Conservation (phyloP, 2,888 invertebrate species). For the Altica lythri region DNA sequence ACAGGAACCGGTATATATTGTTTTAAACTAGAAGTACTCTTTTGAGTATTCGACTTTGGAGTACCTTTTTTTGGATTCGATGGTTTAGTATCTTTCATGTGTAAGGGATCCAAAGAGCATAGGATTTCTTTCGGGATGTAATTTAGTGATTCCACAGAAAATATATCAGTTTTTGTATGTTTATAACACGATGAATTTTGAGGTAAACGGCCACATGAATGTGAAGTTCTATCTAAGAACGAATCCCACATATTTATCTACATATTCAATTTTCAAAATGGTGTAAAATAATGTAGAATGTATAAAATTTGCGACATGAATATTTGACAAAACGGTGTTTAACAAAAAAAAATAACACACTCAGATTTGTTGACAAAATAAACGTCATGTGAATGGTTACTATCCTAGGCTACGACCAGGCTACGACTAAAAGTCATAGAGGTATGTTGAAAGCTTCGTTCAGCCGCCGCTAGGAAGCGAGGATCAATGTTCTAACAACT, state of each 20-base stretch:
- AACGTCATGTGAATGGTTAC: too few species aligned
- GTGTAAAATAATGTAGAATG: neutral
- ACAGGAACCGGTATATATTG: slow-evolving; percentile 26
- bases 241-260: slow-evolving; percentile 39
- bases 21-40: slow-evolving; percentile 15
- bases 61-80: slow-evolving; percentile 25
- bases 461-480: too few species aligned
- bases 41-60: slow-evolving; percentile 19
- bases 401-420: too few species aligned
- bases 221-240: slow-evolving; percentile 32
- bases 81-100: slow-evolving; percentile 31
- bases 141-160: slow-evolving; percentile 39
- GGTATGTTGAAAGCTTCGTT: too few species aligned
- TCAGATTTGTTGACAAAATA: too few species aligned
- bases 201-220: slow-evolving; percentile 31
- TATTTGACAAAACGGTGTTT: too few species aligned
- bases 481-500: too few species aligned
- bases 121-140: slow-evolving; percentile 39
- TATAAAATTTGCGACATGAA: neutral
- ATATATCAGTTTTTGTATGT: slow-evolving; percentile 36
- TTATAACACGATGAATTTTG: slow-evolving; percentile 16
- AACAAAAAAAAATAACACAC: too few species aligned
- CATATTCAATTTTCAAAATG: slow-evolving; percentile 15
- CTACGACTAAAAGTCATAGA: too few species aligned
- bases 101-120: slow-evolving; percentile 36